phyloP scores from a whole-genome alignment of 2,888 invertebrate genomes.

The Drosophila histrio region DNA sequence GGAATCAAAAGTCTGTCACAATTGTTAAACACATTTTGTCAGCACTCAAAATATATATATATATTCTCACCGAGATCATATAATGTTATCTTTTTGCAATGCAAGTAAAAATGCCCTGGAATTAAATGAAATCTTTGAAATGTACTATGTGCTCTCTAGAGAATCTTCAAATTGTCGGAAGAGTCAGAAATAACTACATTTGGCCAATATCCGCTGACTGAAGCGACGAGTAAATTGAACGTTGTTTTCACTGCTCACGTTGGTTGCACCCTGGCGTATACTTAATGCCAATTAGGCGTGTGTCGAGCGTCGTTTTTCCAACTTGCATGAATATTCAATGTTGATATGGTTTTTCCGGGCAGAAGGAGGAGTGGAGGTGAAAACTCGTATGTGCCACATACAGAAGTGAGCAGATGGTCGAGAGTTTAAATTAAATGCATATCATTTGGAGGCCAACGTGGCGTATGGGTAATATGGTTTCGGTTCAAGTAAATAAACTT shows the following conservation, averaged over 20 bases:
- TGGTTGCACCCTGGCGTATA: conserved; percentile 46
- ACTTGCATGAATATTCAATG: conserved; percentile 40
- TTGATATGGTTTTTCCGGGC: background rate
- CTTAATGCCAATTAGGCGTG: conserved; percentile 63
- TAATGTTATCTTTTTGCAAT: background rate
- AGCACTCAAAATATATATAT: conserved; percentile 9
- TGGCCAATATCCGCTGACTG: background rate
- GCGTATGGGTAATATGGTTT: conserved; percentile 55
- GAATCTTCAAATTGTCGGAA: background rate
- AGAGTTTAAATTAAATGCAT: conserved; percentile 21
- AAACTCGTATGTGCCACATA: background rate
- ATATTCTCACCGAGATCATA: background rate
- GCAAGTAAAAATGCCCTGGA: no score
- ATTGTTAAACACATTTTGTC: conserved; percentile 24
- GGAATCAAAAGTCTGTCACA: conserved; percentile 18
- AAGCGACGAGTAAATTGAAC: background rate
- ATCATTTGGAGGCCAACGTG: conserved; percentile 31
- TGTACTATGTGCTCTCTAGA: no score
- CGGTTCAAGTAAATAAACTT: conserved; percentile 75
- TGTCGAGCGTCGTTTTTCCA: conserved; percentile 36
- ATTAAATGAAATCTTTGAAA: no score
- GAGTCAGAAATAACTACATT: background rate
- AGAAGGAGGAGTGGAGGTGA: background rate
- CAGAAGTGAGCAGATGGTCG: conserved; percentile 18
- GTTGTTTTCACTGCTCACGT: background rate